Evolutionary conservation across 2,888 invertebrate species (phyloP).

Genomic region (Agrilus biguttatus): DNA sequence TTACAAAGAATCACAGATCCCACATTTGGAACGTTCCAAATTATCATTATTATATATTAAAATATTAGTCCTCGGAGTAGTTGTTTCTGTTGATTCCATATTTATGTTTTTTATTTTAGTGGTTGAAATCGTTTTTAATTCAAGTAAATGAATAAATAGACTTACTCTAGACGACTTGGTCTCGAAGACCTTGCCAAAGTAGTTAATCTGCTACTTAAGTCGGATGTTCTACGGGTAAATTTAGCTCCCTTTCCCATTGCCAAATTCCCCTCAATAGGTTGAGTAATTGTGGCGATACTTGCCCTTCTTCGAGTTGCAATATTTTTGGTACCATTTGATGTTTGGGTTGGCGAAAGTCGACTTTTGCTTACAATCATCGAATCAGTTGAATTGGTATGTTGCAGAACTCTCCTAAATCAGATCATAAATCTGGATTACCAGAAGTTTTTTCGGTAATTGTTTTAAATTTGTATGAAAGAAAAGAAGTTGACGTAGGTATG

Average conservation of each 20-base stretch:
- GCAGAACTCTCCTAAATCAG: slow-evolving; percentile 23
- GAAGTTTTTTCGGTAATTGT: neutral
- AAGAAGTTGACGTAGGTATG: no score
- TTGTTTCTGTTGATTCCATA: no score
- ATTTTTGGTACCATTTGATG: slow-evolving; percentile 9
- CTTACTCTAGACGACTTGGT: slow-evolving; percentile 31
- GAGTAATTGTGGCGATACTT: slow-evolving; percentile 38
- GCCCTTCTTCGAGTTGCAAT: slow-evolving; percentile 34
- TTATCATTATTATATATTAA: no score
- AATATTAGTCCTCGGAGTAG: no score
- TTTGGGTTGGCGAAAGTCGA: slow-evolving; percentile 7
- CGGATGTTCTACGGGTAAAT: slow-evolving; percentile 23
- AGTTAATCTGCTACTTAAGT: slow-evolving; percentile 21
- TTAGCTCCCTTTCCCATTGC: slow-evolving; percentile 9
- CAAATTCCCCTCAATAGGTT: slow-evolving; percentile 21
- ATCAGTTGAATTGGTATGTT: slow-evolving; percentile 19
- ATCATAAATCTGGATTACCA: neutral
- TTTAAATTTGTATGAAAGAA: no score
- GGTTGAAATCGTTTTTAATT: no score
- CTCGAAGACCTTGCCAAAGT: slow-evolving; percentile 23
- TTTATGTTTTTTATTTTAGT: no score
- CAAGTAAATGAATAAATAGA: slow-evolving; percentile 2
- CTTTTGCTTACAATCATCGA: slow-evolving; percentile 2
- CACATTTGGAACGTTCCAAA: no score
- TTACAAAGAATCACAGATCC: no score